phyloP scores from a whole-genome alignment of 2,888 invertebrate species.

The Lampropteryx suffumata region DNA sequence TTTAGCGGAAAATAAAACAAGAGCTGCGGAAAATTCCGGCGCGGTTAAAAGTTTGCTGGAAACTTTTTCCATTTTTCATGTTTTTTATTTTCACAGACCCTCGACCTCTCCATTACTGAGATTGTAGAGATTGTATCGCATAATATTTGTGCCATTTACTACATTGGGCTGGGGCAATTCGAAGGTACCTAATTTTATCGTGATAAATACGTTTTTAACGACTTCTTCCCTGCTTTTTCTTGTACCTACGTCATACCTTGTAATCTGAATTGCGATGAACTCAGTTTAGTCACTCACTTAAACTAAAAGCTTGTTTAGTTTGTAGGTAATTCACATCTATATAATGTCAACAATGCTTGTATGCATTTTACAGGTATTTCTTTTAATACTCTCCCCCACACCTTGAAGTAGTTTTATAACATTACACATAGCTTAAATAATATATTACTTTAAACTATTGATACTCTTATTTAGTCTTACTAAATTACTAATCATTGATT shows the following conservation, averaged over 20 bases:
- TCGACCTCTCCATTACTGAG: slow-evolving; percentile 22
- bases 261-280: background rate
- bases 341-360: too few relatives aligned
- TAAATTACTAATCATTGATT: too few relatives aligned
- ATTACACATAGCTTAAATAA: too few relatives aligned
- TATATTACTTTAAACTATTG: too few relatives aligned
- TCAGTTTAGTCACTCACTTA: background rate
- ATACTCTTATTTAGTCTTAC: too few relatives aligned
- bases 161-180: slow-evolving; percentile 35
- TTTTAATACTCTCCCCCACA: too few relatives aligned
- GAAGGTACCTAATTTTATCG: slow-evolving; percentile 20
- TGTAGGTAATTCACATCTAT: too few relatives aligned
- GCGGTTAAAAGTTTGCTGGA: slow-evolving; percentile 20
- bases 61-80: slow-evolving; percentile 30
- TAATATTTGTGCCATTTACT: slow-evolving; percentile 32
- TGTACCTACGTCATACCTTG: too few relatives aligned
- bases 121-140: slow-evolving; percentile 26
- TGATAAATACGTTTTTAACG: slow-evolving; percentile 53
- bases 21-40: slow-evolving; percentile 17
- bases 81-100: slow-evolving; percentile 27
- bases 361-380: too few relatives aligned
- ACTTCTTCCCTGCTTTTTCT: slow-evolving; percentile 20
- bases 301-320: too few relatives aligned
- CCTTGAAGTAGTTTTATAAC: too few relatives aligned
- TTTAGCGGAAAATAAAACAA: slow-evolving; percentile 20